These are phyloP conservation scores for Ophion costatus DNA, from an alignment of 2,888 invertebrate species.

Conservation along the genomic window DNA sequence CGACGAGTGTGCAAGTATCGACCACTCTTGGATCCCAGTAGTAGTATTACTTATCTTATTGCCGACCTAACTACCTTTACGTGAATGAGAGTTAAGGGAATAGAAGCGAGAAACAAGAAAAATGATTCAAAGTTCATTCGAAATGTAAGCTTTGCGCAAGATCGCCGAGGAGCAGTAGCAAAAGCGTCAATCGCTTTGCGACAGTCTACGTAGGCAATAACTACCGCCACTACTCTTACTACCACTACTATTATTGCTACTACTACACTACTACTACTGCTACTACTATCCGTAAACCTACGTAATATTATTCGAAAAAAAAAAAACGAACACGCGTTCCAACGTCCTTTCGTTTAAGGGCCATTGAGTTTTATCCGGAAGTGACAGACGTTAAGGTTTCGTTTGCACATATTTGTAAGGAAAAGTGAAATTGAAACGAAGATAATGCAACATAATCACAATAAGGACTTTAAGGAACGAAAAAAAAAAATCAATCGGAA, in stretches of 20 bases:
- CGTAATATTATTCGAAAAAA: slow-evolving; percentile 73
- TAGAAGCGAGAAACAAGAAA: slow-evolving; percentile 23
- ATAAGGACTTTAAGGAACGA: slow-evolving; percentile 1
- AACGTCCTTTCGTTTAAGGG: slow-evolving; percentile 44
- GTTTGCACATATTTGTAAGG: slow-evolving; percentile 31
- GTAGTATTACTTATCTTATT: slow-evolving; percentile 75
- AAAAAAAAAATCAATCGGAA: not conserved
- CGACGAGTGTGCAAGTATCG: slow-evolving; percentile 42
- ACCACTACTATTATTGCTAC: slow-evolving; percentile 20
- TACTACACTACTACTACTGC: slow-evolving; percentile 34
- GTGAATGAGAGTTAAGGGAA: slow-evolving; percentile 16
- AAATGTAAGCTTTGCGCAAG: slow-evolving; percentile 76
- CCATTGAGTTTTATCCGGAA: slow-evolving; percentile 39
- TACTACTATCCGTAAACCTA: slow-evolving; percentile 70
- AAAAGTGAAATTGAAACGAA: not conserved
- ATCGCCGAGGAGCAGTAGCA: slow-evolving; percentile 71
- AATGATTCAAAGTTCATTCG: slow-evolving; percentile 71
- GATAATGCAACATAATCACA: slow-evolving; percentile 37
- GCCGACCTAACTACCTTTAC: slow-evolving; percentile 74
- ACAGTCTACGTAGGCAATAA: slow-evolving; percentile 75
- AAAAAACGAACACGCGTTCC: slow-evolving; percentile 38
- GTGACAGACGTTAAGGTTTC: slow-evolving; percentile 3
- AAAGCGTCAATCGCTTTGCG: slow-evolving; percentile 69
- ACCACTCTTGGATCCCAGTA: slow-evolving; percentile 69
- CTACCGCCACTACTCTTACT: slow-evolving; percentile 63